Base-by-base conservation (phyloP, 2,797 vertebrate genomes). In the Lacerta bilineata region DNA sequence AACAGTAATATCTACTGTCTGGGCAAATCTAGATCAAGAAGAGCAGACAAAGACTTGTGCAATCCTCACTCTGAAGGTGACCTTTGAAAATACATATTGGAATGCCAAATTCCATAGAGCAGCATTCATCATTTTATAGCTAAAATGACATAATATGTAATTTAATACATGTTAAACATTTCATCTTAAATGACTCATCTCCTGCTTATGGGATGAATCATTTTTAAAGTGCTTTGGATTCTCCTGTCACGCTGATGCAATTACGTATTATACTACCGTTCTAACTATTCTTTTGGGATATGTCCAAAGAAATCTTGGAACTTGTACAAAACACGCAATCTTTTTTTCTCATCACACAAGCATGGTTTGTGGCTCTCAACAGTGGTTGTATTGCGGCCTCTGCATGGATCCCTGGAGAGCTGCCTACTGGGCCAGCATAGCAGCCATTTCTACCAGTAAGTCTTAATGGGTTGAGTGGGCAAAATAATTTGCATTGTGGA, bases 141-240 rank as follows among this genome's bases (percentile, higher is more conserved):
- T 72, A 5, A 87, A 36, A 36, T 61, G 68, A 61, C 5, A 80
- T 80, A 29, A 59, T 80, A 87, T 87, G 79, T 74, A n/a, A 74
- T 81, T 87, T 61, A 80, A 87, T n/a, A 72, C 50, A 74, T 87
- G 74, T 74, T 74, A 81, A 81, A 81, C 50, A 81, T 61, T 36
- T 80, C 50, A n/a, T 74, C 68, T 59, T 87, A 87, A 81, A 74
- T 87, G 46, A 87, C 78, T 87, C 78, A 81, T 87, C 29, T 87
- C 77, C 77, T 61, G 66, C 86, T 74, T 87, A 59, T 87, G 78
- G 68, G n/a, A 43, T 87, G 78, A 81, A 80, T 80, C 33, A 87
- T 87, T 87, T 64, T 86, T 72, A 71, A 80, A 80, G 78, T 87
- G 78, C 25, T 36, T 72, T 80, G 27, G 68, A 50, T 80, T 80